phyloP scores from a whole-genome alignment of 2,113 vertebrate genomes.

The Philantomba maxwellii region DNA sequence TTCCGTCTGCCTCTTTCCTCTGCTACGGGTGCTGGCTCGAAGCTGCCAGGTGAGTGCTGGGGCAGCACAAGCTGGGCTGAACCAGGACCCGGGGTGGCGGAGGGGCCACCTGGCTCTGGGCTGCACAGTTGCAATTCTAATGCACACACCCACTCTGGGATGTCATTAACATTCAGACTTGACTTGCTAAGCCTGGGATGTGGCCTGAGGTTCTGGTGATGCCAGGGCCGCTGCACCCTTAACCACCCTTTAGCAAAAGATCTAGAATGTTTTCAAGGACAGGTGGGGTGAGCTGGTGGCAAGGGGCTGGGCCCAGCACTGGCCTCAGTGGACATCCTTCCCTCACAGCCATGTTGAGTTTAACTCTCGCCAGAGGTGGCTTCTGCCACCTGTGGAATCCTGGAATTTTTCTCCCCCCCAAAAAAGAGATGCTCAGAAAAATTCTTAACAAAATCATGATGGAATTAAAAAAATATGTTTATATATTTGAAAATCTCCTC shows the following conservation, averaged over 20 bases:
- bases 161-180: not conserved
- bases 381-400: not conserved
- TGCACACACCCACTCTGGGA: not conserved
- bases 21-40: not conserved
- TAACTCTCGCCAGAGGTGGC: not conserved
- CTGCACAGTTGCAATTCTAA: not conserved
- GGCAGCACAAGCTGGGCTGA: not conserved
- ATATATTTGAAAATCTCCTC: not conserved
- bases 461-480: not conserved
- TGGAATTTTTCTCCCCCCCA: not conserved
- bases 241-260: not conserved
- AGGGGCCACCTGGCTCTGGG: not conserved
- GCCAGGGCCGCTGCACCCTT: too few relatives aligned
- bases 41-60: conserved; percentile 2
- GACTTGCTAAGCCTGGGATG: not conserved
- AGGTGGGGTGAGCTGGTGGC: not conserved
- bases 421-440: conserved; percentile 3
- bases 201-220: not conserved
- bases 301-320: not conserved
- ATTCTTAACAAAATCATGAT: not conserved
- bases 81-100: not conserved
- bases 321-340: not conserved
- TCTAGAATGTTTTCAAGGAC: not conserved
- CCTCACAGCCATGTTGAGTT: not conserved
- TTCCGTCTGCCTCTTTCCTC: not conserved